Evolutionary conservation across 2,797 vertebrate genomes (phyloP).

Genomic region (Helicolenus hilgendorfi): DNA sequence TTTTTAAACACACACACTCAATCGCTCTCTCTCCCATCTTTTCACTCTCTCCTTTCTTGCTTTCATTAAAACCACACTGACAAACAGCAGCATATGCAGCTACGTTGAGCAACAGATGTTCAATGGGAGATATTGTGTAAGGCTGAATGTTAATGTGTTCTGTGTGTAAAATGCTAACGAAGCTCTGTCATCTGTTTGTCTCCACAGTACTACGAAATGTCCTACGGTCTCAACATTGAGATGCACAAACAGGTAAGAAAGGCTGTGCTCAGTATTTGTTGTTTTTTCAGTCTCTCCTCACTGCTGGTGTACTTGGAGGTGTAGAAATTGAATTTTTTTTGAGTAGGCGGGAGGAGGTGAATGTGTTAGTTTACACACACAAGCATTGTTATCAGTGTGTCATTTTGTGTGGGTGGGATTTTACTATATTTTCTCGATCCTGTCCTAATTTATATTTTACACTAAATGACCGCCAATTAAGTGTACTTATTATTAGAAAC

Average conservation of each 20-base stretch:
- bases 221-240: conserved; percentile 98
- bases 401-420: conserved; percentile 36
- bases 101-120: conserved; percentile 69
- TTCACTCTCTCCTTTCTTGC: conserved; percentile 21
- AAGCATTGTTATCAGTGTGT: conserved; percentile 32
- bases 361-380: conserved; percentile 31
- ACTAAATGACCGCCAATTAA: not conserved
- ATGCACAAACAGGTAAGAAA: conserved; percentile 97
- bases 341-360: conserved; percentile 23
- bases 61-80: conserved; percentile 50
- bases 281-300: not conserved
- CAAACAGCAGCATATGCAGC: conserved; percentile 63
- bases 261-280: not conserved
- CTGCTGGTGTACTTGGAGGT: conserved; percentile 1
- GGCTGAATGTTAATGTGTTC: conserved; percentile 45
- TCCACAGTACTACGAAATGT: conserved; percentile 98
- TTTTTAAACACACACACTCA: not conserved
- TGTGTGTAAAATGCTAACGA: conserved; percentile 56
- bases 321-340: conserved; percentile 3
- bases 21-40: not conserved
- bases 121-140: conserved; percentile 45
- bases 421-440: conserved; percentile 5
- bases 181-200: conserved; percentile 71
- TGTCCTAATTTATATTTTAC: conserved; percentile 8
- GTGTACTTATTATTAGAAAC: not conserved